phyloP scores from a whole-genome alignment of 1,140 invertebrate species.

The Zaprionus nigranus region DNA sequence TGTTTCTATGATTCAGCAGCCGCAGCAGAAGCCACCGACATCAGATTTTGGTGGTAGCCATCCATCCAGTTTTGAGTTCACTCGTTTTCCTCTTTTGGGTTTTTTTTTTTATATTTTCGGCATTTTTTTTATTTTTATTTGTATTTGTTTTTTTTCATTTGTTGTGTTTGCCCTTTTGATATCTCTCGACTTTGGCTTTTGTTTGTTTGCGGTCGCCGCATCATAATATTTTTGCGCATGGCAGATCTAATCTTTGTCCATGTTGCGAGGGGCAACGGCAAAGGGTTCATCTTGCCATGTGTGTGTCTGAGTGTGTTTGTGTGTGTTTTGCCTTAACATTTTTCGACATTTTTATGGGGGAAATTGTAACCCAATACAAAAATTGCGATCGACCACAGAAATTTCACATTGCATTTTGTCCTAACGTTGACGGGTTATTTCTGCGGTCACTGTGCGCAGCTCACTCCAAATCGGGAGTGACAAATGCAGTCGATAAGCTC shows the following conservation, averaged over 20 bases:
- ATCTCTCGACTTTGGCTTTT: conserved; percentile 46
- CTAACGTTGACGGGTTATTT: conserved; percentile 68
- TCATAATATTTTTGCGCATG: conserved; percentile 81
- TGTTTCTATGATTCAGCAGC: conserved; percentile 80
- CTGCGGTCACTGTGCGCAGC: conserved; percentile 33
- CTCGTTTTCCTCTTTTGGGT: neutral
- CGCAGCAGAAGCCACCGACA: conserved; percentile 7
- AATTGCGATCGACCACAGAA: conserved; percentile 58
- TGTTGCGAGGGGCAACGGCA: conserved; percentile 13
- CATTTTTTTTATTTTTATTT: neutral
- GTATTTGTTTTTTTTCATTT: conserved; percentile 20
- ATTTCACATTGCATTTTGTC: conserved; percentile 76
- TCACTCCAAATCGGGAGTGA: conserved; percentile 61
- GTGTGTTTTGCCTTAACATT: conserved; percentile 8
- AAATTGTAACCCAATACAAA: conserved; percentile 75
- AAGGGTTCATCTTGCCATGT: conserved; percentile 59
- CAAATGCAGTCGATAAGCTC: conserved; percentile 59
- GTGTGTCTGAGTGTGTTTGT: neutral
- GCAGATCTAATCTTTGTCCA: conserved; percentile 77
- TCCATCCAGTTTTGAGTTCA: conserved; percentile 60
- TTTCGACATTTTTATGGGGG: conserved; percentile 80
- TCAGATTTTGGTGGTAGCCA: conserved; percentile 64
- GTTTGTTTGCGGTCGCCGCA: conserved; percentile 64
- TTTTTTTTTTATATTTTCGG: conserved; percentile 1
- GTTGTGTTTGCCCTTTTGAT: conserved; percentile 40